Evolutionary conservation across 2,888 invertebrate species (phyloP), one percentile per base, ranked within the genome.

Genomic region (Terebella lapidaria): DNA sequence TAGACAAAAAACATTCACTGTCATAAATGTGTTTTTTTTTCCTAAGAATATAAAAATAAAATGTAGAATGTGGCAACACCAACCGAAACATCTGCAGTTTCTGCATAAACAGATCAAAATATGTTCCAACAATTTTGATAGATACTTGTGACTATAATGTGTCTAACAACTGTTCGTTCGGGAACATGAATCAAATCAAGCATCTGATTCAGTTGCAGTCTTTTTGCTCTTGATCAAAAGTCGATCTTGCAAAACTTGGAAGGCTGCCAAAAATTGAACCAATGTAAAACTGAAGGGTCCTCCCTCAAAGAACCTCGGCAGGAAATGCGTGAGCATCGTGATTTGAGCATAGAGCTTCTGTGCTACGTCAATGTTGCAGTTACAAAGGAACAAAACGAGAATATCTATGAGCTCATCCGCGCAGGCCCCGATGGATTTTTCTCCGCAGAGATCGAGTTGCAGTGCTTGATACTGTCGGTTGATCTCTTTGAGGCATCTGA

Each of bases 221-320:
- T 35, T 49, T 5, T 60, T 60, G 35, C 54, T 60, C 53, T 58
- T 58, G 25, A 63, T 25, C 24, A 72, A 59, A 22, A 67, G 58
- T 30, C 69, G 66, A 26, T 71, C 72, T 62, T 71, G 69, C n/a
- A 74, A 51, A 54, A 72, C 73, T 56, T 74, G 72, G 58, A 69
- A 74, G 2, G 74, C 74, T n/a, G 69, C 70, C 27, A 63, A 65
- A 29, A 76, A 70, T 55, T 72, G 75, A 0, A 71, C 71, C 24
- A 75, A 66, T 1, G 72, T 68, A 60, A 71, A 75, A 59, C 71
- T 73, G 63, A 74, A 73, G 10, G 71, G 70, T 52, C 72, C 71
- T 4, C 71, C 70, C 18, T 67, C 65, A 57, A 74, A 69, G 58
- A 73, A 76, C 2, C 66, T 68, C 15, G 76, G 71, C 66, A 72